Conservation (phyloP, 2,113 vertebrate genomes). For the Nicator chloris region DNA sequence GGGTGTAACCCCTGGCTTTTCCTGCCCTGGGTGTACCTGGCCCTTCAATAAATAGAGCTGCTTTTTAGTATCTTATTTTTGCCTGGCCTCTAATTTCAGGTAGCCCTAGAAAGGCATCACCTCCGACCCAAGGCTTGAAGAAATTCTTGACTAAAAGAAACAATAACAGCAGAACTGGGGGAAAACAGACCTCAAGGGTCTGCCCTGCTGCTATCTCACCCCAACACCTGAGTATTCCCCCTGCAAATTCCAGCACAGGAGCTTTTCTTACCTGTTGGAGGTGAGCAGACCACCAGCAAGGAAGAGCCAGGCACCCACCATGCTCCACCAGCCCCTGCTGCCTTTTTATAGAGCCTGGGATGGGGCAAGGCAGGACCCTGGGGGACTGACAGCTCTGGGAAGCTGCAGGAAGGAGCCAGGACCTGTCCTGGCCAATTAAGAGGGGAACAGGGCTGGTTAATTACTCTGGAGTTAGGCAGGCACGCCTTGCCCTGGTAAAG, state of each 20-base stretch:
- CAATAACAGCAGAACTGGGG: accelerated
- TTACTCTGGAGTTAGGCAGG: not conserved
- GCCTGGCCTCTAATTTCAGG: not conserved
- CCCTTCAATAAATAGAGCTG: not conserved
- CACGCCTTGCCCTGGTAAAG: not conserved
- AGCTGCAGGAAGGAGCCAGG: not conserved
- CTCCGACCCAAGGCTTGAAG: not conserved
- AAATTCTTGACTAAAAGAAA: not conserved
- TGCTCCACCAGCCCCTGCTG: accelerated
- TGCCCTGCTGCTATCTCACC: not conserved
- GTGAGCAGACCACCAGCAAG: accelerated
- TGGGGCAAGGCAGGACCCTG: not conserved
- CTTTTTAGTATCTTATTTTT: not conserved
- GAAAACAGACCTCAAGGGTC: not conserved
- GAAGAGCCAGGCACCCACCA: accelerated
- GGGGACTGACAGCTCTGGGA: not conserved
- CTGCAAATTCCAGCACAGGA: accelerated
- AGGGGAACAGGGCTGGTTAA: not conserved
- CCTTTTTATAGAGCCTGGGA: not conserved
- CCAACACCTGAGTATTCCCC: accelerated
- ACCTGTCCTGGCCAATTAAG: not conserved
- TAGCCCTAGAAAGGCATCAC: not conserved
- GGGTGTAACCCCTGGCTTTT: accelerated
- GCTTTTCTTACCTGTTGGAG: accelerated
- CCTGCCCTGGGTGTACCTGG: accelerated